Percentiles rank a stretch among this genome's conserved stretches.
Conservation (phyloP, 2,113 vertebrate species). For the Acanthisitta chloris region DNA sequence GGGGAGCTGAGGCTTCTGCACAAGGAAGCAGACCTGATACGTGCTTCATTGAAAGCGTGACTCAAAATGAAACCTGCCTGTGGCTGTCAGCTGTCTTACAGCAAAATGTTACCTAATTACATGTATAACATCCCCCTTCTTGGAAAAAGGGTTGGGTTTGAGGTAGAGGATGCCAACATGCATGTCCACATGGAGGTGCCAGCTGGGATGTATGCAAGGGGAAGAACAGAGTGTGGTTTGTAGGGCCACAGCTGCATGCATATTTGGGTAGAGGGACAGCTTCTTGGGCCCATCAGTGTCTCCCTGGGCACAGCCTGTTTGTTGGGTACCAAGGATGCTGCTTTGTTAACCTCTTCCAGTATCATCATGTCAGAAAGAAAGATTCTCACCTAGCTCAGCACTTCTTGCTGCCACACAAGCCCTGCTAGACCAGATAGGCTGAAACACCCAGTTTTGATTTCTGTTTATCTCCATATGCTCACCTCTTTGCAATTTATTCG, state of each 20-base stretch:
- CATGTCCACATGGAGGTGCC: not conserved
- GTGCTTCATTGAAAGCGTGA: not conserved
- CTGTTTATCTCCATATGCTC: not conserved
- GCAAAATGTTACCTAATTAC: not conserved
- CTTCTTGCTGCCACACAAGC: not conserved
- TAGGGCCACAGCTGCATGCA: not conserved
- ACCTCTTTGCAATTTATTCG: not conserved
- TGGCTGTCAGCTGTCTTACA: not conserved
- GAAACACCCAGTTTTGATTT: not conserved
- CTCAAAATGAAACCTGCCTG: constrained; percentile 16
- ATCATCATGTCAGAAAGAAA: not conserved
- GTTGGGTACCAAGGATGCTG: not conserved
- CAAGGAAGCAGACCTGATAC: not conserved
- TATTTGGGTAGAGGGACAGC: not conserved
- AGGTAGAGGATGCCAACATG: not conserved
- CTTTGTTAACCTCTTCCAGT: not conserved
- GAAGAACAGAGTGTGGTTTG: accelerated
- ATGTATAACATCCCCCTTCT: not conserved
- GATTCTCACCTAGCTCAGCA: not conserved
- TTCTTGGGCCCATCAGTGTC: too few species aligned
- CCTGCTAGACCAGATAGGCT: not conserved
- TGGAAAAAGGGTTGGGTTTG: not conserved
- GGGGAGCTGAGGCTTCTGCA: not conserved
- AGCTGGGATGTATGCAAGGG: not conserved
- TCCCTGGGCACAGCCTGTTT: not conserved